Base-by-base conservation (phyloP, 2,113 vertebrate genomes). In the Chaetops frenatus region DNA sequence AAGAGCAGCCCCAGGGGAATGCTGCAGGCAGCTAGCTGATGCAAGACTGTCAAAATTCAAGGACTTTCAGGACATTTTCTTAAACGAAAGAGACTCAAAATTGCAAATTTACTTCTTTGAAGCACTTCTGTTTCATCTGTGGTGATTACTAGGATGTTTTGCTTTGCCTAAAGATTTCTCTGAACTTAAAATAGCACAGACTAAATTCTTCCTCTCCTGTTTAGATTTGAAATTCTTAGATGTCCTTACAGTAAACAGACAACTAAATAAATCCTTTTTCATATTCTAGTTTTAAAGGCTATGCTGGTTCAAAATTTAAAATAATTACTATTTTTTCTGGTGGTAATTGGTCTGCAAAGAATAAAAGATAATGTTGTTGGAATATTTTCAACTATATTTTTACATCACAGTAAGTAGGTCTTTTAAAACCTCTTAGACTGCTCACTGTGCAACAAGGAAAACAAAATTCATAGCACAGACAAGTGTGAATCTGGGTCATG, bases 101-200 rank as follows among this genome's bases (percentile, higher is more conserved):
- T 92, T 92, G 89, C 51, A 86, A 92, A 95, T 90, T 81, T 92
- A 58, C 36, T 93, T 80, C 92, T 96, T 93, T 96, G 95, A 96
- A 96, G 83, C 40, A 50, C 11, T 85, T 85, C 71, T 38, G 27
- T 97, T 97, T 96, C 91, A 94, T 94, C 92, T 94, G 15, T 78
- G 45, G 25, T 95, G 82, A 96, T 93, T 96, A 85, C 66, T 72
- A 87, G 71, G 71, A 58, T 87, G 47, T 89, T 95, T 93, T 92
- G 31, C 90, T 84, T 71, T 76, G 69, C 88, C 23, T 71, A 35
- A 86, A 94, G 65, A 81, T 81, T 90, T 57, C 72, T 94, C 83
- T 96, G 88, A 93, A 92, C 89, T 95, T 95, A 90, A 94, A 97
- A 93, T 93, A 96, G 73, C 64, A 78, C 76, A 92, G 67, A 45